Conservation (phyloP, 1,140 invertebrate genomes). For the Notospermus geniculatus region DNA sequence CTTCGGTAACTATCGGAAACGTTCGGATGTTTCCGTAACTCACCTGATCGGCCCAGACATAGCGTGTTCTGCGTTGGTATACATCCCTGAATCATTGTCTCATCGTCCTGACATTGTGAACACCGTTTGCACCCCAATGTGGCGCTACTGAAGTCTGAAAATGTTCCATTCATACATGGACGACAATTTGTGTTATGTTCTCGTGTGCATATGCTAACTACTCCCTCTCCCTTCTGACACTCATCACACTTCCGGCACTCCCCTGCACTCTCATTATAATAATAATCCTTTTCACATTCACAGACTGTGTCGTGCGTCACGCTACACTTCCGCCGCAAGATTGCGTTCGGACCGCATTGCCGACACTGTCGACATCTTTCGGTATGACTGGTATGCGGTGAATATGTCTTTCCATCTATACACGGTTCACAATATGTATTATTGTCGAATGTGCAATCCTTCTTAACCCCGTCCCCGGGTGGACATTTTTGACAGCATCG, state of each 20-base stretch:
- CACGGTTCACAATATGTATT: conserved; percentile 1
- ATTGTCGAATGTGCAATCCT: background rate
- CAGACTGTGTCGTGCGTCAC: conserved; percentile 33
- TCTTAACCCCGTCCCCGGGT: background rate
- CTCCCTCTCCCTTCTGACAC: conserved; percentile 41
- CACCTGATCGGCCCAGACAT: conserved; percentile 35
- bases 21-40: too few species aligned
- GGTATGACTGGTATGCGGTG: conserved; percentile 8
- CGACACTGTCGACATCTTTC: conserved; percentile 26
- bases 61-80: conserved; percentile 44
- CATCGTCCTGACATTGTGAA: conserved; percentile 29
- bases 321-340: conserved; percentile 26
- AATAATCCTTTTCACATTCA: conserved; percentile 28
- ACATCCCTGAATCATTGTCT: conserved; percentile 41
- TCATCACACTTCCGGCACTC: conserved; percentile 32
- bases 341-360: conserved; percentile 22
- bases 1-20: too few species aligned
- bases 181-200: conserved; percentile 36
- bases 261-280: conserved; percentile 4
- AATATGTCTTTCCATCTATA: background rate
- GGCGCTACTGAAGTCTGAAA: conserved; percentile 36
- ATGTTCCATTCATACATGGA: conserved; percentile 39
- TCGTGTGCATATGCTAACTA: conserved; percentile 27
- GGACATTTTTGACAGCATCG: background rate
- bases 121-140: conserved; percentile 36